Base-by-base conservation (phyloP, 2,888 invertebrate species). In the Seira ritae region DNA sequence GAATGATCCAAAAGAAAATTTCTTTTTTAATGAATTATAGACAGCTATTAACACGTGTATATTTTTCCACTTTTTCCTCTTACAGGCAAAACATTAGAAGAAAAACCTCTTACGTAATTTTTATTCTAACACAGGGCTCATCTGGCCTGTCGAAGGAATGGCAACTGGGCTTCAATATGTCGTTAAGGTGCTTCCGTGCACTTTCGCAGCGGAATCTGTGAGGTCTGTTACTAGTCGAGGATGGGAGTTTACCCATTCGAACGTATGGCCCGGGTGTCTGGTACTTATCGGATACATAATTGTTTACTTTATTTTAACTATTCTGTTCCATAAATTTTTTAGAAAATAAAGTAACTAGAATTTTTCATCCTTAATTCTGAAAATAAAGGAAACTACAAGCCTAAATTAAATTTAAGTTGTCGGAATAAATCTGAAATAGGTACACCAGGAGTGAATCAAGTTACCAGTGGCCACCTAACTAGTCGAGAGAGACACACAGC, bases 111-210 rank as follows among this genome's bases (percentile, higher is more conserved):
- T 31, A 31, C 8, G 31, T 31, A 31, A 2, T 2, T 31, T 50
- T 79, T 78, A 84, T 23, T 87, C 85, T 89, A 55, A 55, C 90
- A 1, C 90, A 93, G 98, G 97, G 75, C 97, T 98, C 42, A 96
- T 98, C 90, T 98, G 98, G 98, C 98, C 98, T 84, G 95, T 98
- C 84, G 97, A 98, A 91, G 97, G 97, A 79, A 97, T 98, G 96
- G 97, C 97, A 4, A 1, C 93, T 94, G 89, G 93, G 95, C 82
- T 87, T 1, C 85, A 85, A 50, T 77, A 84, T 17, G 17, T 87
- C 92, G 98, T 65, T 93, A 95, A 90, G 91, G 46, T 71, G 17
- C 50, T 86, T 6, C 86, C 86, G 0, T 72, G 79, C 17, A 85
- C 86, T 1, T 67, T 84, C 1, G 67, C 80, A 1, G 67, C 77